Evolutionary conservation across 2,797 vertebrate species (phyloP).

Genomic region (Chelmon rostratus): DNA sequence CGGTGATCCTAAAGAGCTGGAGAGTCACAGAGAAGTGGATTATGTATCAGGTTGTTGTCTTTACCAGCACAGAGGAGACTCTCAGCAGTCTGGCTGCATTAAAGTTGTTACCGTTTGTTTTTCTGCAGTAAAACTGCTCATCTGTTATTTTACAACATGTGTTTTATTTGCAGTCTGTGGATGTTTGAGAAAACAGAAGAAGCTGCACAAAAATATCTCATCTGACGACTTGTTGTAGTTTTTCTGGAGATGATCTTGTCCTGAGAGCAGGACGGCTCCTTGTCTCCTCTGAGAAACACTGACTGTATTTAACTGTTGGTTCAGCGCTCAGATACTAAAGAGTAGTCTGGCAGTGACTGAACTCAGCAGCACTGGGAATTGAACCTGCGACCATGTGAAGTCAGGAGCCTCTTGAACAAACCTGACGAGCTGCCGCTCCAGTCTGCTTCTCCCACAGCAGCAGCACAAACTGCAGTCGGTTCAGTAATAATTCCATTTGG

Average conservation of each 20-base stretch:
- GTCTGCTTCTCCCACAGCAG: not conserved
- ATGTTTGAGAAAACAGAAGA: not conserved
- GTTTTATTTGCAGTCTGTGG: slow-evolving; percentile 19
- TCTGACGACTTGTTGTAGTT: not conserved
- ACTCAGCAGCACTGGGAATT: not conserved
- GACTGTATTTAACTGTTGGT: not conserved
- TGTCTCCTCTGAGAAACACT: not conserved
- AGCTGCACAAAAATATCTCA: not conserved
- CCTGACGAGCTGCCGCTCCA: not conserved
- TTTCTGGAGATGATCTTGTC: not conserved
- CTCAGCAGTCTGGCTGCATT: slow-evolving; percentile 32
- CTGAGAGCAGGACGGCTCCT: not conserved
- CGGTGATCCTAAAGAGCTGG: slow-evolving; percentile 31
- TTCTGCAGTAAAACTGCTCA: slow-evolving; percentile 26
- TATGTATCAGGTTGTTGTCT: slow-evolving; percentile 37
- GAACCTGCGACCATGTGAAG: not conserved
- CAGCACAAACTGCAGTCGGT: not conserved
- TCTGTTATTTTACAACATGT: slow-evolving; percentile 1
- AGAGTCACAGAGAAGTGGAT: slow-evolving; percentile 9
- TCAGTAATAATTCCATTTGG: not conserved
- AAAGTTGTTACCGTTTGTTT: slow-evolving; percentile 31
- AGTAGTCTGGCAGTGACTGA: not conserved
- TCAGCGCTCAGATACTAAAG: not conserved
- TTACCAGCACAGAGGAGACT: slow-evolving; percentile 33
- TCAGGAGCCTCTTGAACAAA: not conserved